Base-by-base conservation (phyloP, 2,888 invertebrate genomes). In the Hoplodrina ambigua region DNA sequence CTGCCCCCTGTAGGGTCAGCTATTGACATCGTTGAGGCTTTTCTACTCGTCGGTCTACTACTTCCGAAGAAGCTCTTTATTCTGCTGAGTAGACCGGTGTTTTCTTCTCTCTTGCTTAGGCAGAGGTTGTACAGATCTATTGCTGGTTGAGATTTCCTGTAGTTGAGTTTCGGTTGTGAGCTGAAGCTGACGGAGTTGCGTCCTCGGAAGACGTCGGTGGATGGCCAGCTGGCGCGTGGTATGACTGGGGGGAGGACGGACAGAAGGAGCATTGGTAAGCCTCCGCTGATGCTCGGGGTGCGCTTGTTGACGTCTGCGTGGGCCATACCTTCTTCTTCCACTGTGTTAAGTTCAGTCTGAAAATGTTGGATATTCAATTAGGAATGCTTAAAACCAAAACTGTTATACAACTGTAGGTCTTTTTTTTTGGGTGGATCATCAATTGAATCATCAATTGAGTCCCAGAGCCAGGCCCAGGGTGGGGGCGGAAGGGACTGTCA, bases 221-320 rank as follows among this genome's bases (percentile, higher is more conserved):
- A 97, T 0, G 98, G 98, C 98, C 97, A 98, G 89, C 97, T 97
- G 8, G 97, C 97, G 54, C 97, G 96, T 0, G 97, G 97, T 65
- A 97, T 97, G 62, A 97, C 97, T 2, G 97, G 97, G 0, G 97
- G 97, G 0, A 97, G 93, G 10, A 97, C 97, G 20, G 97, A 97
- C 3, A 98, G 96, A 44, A 97, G 92, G 11, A 97, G 94, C 92
- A 97, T 96, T 0, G 97, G 97, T 30, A 97, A 92, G 20, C 97
- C 97, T 17, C 97, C 97, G 41, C 97, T 96, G 71, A 97, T 96
- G 88, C 97, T 97, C 0, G 97, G 97, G 10, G 97, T 97, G 46
- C 97, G 88, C 53, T 88, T 87, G 57, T 91, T 88, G 15, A 81
- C 75, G 15, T 88, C 87, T 8, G 78, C 69, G 25, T 84, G 82